Conservation (phyloP, 2,888 invertebrate species). For the Leptarthrus brevirostris region DNA sequence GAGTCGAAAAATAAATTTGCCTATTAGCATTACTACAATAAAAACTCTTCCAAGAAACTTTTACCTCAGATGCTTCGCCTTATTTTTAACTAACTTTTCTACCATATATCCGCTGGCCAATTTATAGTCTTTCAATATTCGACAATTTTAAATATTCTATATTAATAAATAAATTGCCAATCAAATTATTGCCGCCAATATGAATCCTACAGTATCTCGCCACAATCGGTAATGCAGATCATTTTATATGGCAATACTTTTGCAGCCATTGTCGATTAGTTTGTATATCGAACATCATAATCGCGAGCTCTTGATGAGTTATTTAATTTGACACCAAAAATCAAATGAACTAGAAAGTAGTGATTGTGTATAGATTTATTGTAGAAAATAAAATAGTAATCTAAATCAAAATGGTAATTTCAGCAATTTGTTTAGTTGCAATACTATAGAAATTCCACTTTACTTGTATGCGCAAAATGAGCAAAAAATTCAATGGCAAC, state of each 20-base stretch:
- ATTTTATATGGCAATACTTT: constrained; percentile 38
- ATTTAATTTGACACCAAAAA: constrained; percentile 48
- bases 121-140: too few species aligned
- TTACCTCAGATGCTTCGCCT: too few species aligned
- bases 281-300: constrained; percentile 53
- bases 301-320: constrained; percentile 43
- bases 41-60: too few species aligned
- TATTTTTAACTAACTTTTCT: too few species aligned
- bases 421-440: neutral
- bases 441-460: neutral
- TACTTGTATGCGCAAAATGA: constrained; percentile 31
- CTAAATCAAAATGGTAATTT: constrained; percentile 48
- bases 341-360: constrained; percentile 47
- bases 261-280: constrained; percentile 53
- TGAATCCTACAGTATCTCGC: neutral
- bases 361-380: constrained; percentile 43
- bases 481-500: constrained; percentile 45
- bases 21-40: too few species aligned
- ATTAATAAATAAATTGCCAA: too few species aligned
- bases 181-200: too few species aligned
- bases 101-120: too few species aligned
- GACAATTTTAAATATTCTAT: too few species aligned
- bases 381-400: constrained; percentile 44
- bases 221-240: constrained; percentile 4
- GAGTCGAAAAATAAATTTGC: too few species aligned